phyloP scores from a whole-genome alignment of 2,797 vertebrate species.

The Gymnopithys bicolor region DNA sequence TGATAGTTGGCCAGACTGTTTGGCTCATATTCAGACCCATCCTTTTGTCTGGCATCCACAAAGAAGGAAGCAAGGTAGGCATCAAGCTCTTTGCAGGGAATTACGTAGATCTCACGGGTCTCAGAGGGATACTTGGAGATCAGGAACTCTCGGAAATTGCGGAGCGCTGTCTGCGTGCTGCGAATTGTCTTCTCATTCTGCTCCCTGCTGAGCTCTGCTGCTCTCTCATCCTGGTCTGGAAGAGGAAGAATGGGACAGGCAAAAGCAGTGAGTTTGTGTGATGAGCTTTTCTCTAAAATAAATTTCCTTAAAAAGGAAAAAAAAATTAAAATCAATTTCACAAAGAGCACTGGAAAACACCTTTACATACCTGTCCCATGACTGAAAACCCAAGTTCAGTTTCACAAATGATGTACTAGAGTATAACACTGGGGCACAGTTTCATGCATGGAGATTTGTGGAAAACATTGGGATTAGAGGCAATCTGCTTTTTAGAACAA shows the following conservation, averaged over 20 bases:
- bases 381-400: constrained; percentile 69
- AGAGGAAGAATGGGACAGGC: constrained; percentile 29
- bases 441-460: constrained; percentile 49
- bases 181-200: constrained; percentile 89
- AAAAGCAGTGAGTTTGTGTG: constrained; percentile 77
- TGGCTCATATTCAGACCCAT: constrained; percentile 87
- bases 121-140: constrained; percentile 86
- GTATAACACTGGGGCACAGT: constrained; percentile 17
- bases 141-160: constrained; percentile 87
- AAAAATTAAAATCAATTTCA: constrained; percentile 17
- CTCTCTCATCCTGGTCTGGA: constrained; percentile 84
- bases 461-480: constrained; percentile 19
- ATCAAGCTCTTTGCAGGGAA: constrained; percentile 85
- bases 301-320: constrained; percentile 50
- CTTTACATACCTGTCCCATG: constrained; percentile 54
- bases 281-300: constrained; percentile 55
- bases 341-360: constrained; percentile 46
- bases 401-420: constrained; percentile 68
- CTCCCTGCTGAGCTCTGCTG: constrained; percentile 83
- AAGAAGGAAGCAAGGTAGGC: constrained; percentile 87
- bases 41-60: constrained; percentile 86
- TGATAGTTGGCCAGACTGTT: constrained; percentile 89
- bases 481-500: constrained; percentile 38
- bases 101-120: constrained; percentile 84
- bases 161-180: constrained; percentile 85